Conservation (phyloP, 2,797 vertebrate species). For the Oophaga sylvatica region DNA sequence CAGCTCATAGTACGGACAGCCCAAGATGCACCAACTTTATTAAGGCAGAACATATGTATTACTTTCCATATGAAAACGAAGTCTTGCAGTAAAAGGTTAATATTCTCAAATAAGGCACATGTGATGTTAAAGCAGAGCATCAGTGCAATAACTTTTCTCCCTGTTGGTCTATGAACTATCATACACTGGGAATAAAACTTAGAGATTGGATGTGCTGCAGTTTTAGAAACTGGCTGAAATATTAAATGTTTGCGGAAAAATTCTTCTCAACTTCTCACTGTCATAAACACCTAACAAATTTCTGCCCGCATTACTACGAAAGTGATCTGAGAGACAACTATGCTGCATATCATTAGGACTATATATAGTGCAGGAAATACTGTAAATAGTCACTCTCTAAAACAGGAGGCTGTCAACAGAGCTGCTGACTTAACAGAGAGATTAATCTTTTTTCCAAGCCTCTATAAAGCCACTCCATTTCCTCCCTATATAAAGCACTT, state of each 20-base stretch:
- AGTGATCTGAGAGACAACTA: conserved; percentile 39
- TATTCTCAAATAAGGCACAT: not conserved
- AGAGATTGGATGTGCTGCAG: conserved; percentile 14
- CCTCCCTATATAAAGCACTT: conserved; percentile 5
- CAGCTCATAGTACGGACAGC: too few relatives aligned
- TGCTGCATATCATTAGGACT: conserved; percentile 48
- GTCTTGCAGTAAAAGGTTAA: not conserved
- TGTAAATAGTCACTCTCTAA: conserved; percentile 55
- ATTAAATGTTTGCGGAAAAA: conserved; percentile 57
- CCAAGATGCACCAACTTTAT: too few relatives aligned
- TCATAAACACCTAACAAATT: conserved; percentile 55
- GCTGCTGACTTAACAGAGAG: conserved; percentile 52
- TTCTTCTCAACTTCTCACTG: conserved; percentile 47
- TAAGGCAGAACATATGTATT: too few relatives aligned
- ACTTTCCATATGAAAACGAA: not conserved
- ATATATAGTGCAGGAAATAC: conserved; percentile 59
- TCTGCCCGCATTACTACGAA: conserved; percentile 45
- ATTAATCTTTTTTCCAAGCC: conserved; percentile 54
- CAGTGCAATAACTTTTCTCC: not conserved
- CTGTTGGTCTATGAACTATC: conserved; percentile 25
- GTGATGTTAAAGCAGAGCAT: conserved; percentile 31
- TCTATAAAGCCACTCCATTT: conserved; percentile 31
- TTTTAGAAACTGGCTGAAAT: conserved; percentile 34
- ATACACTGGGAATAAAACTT: conserved; percentile 4
- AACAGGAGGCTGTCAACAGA: conserved; percentile 57